Base-by-base conservation (phyloP, 2,797 vertebrate genomes). In the Chloroceryle amazona region DNA sequence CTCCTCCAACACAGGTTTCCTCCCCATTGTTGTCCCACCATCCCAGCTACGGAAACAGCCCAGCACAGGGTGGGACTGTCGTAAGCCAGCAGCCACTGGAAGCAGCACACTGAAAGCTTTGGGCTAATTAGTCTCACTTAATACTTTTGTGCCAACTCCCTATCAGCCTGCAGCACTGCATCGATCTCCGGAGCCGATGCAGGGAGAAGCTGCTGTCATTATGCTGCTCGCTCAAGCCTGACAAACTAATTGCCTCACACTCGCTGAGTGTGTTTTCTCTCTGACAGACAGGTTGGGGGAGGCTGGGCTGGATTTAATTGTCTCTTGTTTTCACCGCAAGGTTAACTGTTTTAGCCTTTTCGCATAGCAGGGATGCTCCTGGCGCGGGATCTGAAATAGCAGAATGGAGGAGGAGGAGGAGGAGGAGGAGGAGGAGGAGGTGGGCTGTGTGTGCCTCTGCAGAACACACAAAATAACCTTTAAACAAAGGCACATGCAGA, bases 181-280 rank as follows among this genome's bases (percentile, higher is more conserved):
- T 91, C 17, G 60, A 93, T 92, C 92, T 46, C 51, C 0, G 1
- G n/a, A 81, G 84, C 63, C 2, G 1, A 14, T 5, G 81, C 11
- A 1, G 33, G 72, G 73, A 89, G 92, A 95, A 63, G 71, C 78
- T 7, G 28, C 93, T 96, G 95, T 96, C 95, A 87, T 96, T 96
- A 87, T 10, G 0, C 82, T 90, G 93, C 72, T 93, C 57, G 3
- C 74, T 87, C 93, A 92, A 90, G 92, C 95, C 83, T 90, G 93
- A 86, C 93, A 93, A 85, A 94, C 90, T 96, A 96, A 96, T 97
- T 96, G 93, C 71, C 70, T 95, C 2, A 0, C 44, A 22, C 81
- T 91, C 4, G 1, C 62, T 88, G 81, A 15, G 87, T 93, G 87
- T 90, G 73, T 39, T 86, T 81, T 89, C 83, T 70, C 90, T 84